Base-by-base conservation (phyloP, 2,888 invertebrate genomes). In the Dynastes grantii region DNA sequence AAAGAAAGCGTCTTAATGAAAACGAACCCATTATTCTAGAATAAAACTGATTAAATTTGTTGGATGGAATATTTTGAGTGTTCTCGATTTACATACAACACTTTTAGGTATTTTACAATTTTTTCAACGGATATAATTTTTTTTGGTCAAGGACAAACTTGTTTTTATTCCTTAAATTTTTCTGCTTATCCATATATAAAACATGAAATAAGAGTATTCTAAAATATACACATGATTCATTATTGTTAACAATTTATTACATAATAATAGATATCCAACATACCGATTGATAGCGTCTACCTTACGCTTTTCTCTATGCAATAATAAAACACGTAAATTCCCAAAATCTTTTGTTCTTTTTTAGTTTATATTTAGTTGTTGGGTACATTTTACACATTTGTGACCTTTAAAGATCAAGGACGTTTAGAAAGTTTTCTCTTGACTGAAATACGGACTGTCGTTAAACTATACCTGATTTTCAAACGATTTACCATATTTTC, bases 351-450 rank as follows among this genome's bases (percentile, higher is more conserved):
- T 45, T 27, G 45, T 32, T 55, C 13, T 61, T 73, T 40, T 61
- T 55, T 11, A 32, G 55, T 73, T 73, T 73, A 61, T 73, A 58
- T 73, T 75, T 58, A 45, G 27, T 40, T 55, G 27, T 55, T 45
- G 11, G 8, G 37, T 73, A 40, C 6, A 16, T 73, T 73, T 73
- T 40, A 45, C 61, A 75, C 40, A 75, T 75, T 75, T 75, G 27
- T 75, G 61, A 75, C 73, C 73, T 61, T 75, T 75, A 75, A 75
- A 75, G 61, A 75, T 75, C 73, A 75, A 75, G 73, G 73, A 75
- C 73, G 61, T 75, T 40, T 75, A 75, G 58, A 75, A 75, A 75
- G 61, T 75, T 75, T 58, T 75, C 73, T 63, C 55, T 27, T 37
- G 27, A 22, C 37, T 61, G 8, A 61, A 45, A 61, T 75, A 61